Base-by-base conservation (phyloP, 1,140 invertebrate genomes). In the Drosophila ohnishii region DNA sequence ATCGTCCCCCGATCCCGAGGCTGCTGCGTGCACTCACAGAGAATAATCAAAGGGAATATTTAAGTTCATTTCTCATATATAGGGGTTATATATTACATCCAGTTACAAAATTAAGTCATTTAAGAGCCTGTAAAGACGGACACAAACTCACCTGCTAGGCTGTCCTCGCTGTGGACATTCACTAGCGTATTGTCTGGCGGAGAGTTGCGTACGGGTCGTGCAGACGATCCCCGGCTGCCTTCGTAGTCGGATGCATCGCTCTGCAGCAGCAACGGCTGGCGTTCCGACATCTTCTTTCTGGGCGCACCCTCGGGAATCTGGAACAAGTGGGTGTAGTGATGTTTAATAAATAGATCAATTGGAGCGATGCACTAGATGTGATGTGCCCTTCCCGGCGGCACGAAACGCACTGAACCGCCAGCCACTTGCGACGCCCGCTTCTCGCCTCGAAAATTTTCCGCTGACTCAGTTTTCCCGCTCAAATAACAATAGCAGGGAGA, bases 261-360 rank as follows among this genome's bases (percentile, higher is more conserved):
- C 57, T 90, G 77, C 16, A 88, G 65, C 32, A 93, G 76, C 56
- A 93, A 76, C 16, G 92, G 92, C 71, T 92, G 92, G n/a, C 92
- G 88, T 88, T 93, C 92, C 30, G 92, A 87, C 92, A 92, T 93
- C 34, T 85, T 90, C 32, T 89, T 88, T 30, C 70, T 79, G 53
- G 86, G 78, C 34, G 72, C 72, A 66, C 64, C 58, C 47, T 83
- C 79, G 53, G 67, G 55, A 39, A 74, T 63, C 83, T 87, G 44
- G 32, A 72, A 70, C 22, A 44, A 62, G 25, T 35, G 5, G 25
- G 35, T 19, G 25, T 19, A 28, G 28, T 30, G 28, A 5, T 30
- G 5, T 51, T 35, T 8, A 30, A 19, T 37, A 11, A 56, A 75
- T 56, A 9, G 32, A n/a, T 50, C 25, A 28, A 28, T 56, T 11